Conservation (phyloP, 37 sponge, comb jelly and placozoan species). For the Tethya wilhelma region DNA sequence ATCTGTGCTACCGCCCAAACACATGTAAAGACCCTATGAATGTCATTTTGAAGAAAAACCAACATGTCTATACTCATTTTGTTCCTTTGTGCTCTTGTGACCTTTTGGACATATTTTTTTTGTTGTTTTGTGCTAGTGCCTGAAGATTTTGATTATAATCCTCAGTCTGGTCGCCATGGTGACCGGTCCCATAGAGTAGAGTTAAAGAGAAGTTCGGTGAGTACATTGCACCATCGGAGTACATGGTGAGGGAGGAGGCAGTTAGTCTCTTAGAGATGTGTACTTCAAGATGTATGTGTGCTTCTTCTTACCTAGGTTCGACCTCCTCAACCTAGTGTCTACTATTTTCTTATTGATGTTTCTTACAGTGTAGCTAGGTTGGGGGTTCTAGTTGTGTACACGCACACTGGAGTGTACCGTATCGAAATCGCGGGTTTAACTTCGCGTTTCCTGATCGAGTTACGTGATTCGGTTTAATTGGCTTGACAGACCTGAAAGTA, state of each 20-base stretch:
- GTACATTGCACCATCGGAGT: slow-evolving; percentile 97
- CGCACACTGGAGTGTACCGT: no score
- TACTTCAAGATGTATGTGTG: not conserved
- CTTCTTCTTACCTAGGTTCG: slow-evolving; percentile 60
- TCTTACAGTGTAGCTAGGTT: slow-evolving; percentile 71
- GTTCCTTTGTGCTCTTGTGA: not conserved
- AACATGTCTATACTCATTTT: not conserved
- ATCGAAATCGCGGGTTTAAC: no score
- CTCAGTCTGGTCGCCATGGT: slow-evolving; percentile 41
- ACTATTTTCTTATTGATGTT: slow-evolving; percentile 91
- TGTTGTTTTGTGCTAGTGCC: slow-evolving; percentile 46
- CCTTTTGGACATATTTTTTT: not conserved
- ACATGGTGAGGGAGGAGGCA: slow-evolving; percentile 60
- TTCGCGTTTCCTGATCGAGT: no score
- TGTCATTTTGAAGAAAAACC: not conserved
- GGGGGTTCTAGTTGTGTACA: no score
- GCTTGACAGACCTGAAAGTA: no score
- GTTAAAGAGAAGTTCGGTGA: slow-evolving; percentile 79
- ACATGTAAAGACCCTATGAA: slow-evolving; percentile 55
- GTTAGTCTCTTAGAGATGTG: not conserved
- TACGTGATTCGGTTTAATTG: no score
- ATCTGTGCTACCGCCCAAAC: slow-evolving; percentile 93
- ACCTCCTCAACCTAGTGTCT: slow-evolving; percentile 94
- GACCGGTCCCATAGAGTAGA: slow-evolving; percentile 66
- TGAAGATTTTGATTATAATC: slow-evolving; percentile 74